Conservation (phyloP, 1,140 invertebrate genomes). For the Archivesica marissinica region DNA sequence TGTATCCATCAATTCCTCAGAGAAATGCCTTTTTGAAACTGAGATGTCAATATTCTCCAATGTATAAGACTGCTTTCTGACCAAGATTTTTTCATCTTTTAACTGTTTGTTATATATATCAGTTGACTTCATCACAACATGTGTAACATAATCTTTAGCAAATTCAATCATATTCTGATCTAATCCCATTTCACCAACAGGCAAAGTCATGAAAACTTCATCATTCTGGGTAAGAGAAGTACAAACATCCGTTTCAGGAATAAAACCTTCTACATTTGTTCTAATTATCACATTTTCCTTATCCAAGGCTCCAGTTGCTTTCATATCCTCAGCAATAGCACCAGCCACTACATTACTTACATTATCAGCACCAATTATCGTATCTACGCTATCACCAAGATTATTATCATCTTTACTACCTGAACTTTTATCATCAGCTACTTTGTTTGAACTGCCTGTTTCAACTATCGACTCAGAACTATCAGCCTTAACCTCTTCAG, state of each 20-base stretch:
- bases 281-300: neutral
- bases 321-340: neutral
- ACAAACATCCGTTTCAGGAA: neutral
- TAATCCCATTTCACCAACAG: neutral
- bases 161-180: slow-evolving; percentile 31
- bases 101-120: slow-evolving; percentile 24
- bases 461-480: neutral
- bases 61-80: slow-evolving; percentile 11
- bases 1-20: slow-evolving; percentile 31
- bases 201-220: slow-evolving; percentile 42
- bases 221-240: neutral
- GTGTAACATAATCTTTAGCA: slow-evolving; percentile 53
- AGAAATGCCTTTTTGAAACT: slow-evolving; percentile 34
- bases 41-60: slow-evolving; percentile 40
- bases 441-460: neutral
- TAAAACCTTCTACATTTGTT: neutral
- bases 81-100: slow-evolving; percentile 21
- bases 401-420: neutral
- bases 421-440: neutral
- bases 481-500: neutral
- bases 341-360: neutral
- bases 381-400: neutral
- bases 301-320: neutral
- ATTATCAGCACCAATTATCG: neutral
- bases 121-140: slow-evolving; percentile 26